Evolutionary conservation across 2,888 invertebrate species (phyloP).

Genomic region (Apantesis nais): DNA sequence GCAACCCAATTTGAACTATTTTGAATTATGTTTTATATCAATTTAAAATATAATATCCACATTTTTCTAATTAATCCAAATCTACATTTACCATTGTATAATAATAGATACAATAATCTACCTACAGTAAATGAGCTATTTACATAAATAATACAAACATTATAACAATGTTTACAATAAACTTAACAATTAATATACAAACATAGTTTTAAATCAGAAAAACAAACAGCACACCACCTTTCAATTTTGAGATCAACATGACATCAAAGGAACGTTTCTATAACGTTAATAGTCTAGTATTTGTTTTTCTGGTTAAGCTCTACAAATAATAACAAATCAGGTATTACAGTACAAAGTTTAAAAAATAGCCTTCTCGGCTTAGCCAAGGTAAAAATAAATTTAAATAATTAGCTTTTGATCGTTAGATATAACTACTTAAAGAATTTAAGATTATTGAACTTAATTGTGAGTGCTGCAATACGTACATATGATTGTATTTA

Average conservation of each 20-base stretch:
- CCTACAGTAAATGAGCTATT: slow-evolving; percentile 68
- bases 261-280: slow-evolving; percentile 18
- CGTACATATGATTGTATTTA: slow-evolving; percentile 48
- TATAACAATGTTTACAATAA: slow-evolving; percentile 77
- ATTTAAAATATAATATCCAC: slow-evolving; percentile 59
- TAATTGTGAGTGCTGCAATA: slow-evolving; percentile 42
- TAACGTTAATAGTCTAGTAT: slow-evolving; percentile 12
- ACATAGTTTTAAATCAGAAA: slow-evolving; percentile 56
- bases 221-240: slow-evolving; percentile 58
- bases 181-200: slow-evolving; percentile 81
- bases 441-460: slow-evolving; percentile 22
- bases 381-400: slow-evolving; percentile 42
- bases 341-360: slow-evolving; percentile 31
- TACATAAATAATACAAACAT: slow-evolving; percentile 84
- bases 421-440: slow-evolving; percentile 35
- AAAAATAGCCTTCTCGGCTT: slow-evolving; percentile 38
- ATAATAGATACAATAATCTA: slow-evolving; percentile 68
- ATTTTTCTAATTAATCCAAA: slow-evolving; percentile 67
- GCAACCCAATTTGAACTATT: slow-evolving; percentile 77
- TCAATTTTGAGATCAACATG: not conserved
- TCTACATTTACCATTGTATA: slow-evolving; percentile 58
- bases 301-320: slow-evolving; percentile 8
- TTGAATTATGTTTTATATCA: slow-evolving; percentile 48
- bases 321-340: slow-evolving; percentile 25
- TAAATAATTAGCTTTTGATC: slow-evolving; percentile 50